Evolutionary conservation across 2,113 vertebrate genomes (phyloP).

Genomic region (Fregata magnificens): DNA sequence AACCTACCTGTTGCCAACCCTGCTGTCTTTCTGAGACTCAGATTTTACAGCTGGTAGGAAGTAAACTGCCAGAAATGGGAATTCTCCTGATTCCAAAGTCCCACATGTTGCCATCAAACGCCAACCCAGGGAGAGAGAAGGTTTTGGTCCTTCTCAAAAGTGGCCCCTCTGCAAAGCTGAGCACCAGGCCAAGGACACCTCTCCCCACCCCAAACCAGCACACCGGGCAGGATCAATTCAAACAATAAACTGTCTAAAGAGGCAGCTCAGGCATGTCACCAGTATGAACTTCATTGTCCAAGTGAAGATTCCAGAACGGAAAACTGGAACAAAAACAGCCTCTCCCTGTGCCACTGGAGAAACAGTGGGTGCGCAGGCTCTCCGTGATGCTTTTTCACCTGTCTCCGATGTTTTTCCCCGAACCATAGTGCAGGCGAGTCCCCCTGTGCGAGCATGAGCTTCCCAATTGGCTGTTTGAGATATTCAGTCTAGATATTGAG

Average conservation of each 20-base stretch:
- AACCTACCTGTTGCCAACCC: neutral
- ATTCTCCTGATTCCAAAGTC: neutral
- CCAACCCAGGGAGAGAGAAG: neutral
- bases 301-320: neutral
- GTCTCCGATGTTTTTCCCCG: neutral
- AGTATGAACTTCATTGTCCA: fast-evolving
- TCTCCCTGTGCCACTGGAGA: neutral
- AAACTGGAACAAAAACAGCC: neutral
- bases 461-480: neutral
- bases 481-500: neutral
- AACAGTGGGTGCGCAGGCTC: neutral
- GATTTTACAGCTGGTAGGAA: neutral
- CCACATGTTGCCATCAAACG: neutral
- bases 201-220: neutral
- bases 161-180: neutral
- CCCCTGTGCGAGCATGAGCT: neutral
- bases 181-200: neutral
- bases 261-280: neutral
- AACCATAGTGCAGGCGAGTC: no score
- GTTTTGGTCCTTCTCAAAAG: neutral
- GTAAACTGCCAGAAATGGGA: neutral
- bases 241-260: neutral
- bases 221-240: neutral
- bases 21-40: fast-evolving
- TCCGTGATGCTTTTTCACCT: neutral